Conservation (phyloP, 2,113 vertebrate genomes). For the Oplegnathus fasciatus region DNA sequence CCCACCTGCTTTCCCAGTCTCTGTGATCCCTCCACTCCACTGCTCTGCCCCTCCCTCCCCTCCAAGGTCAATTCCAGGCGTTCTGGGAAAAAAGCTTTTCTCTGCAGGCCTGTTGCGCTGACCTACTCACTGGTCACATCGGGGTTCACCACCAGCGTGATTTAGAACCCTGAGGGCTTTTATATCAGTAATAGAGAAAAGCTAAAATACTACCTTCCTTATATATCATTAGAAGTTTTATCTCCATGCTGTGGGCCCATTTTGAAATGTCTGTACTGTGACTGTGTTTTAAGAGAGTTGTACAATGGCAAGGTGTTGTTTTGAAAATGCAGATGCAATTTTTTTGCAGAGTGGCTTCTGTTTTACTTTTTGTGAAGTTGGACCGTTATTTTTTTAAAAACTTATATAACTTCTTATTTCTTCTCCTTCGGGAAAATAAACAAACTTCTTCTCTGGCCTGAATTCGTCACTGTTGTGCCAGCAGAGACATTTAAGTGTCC, state of each 20-base stretch:
- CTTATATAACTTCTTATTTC: no score
- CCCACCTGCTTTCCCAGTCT: conserved; percentile 20
- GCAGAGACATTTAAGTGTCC: background rate
- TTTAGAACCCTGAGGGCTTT: conserved; percentile 4
- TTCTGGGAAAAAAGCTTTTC: conserved; percentile 39
- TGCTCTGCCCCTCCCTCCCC: background rate
- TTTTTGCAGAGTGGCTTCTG: background rate
- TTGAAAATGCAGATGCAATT: background rate
- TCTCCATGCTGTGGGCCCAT: background rate
- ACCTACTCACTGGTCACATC: conserved; percentile 25
- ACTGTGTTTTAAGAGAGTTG: background rate
- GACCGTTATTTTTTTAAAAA: background rate
- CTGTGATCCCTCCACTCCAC: conserved; percentile 19
- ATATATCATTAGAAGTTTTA: background rate
- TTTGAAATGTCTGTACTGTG: background rate
- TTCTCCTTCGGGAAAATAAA: background rate
- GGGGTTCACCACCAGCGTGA: background rate
- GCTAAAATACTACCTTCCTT: background rate
- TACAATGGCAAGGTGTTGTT: background rate
- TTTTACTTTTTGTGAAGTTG: background rate
- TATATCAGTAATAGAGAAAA: background rate
- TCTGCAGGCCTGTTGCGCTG: conserved; percentile 21
- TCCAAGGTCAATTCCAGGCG: conserved; percentile 15
- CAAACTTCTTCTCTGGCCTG: background rate
- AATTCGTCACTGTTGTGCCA: conserved; percentile 13